Evolutionary conservation across 2,797 vertebrate species (phyloP).

Genomic region (Caiman crocodilus): DNA sequence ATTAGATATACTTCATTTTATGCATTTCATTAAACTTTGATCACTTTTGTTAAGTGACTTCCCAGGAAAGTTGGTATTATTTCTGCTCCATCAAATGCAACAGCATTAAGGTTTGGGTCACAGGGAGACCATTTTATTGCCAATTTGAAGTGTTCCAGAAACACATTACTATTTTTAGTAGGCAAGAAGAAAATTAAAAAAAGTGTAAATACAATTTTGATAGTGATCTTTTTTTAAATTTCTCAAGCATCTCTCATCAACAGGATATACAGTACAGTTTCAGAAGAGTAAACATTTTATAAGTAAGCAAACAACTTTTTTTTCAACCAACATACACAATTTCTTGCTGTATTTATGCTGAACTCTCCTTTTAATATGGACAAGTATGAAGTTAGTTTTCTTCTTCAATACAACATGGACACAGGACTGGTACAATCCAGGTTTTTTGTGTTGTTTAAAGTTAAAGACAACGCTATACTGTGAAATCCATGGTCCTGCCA

Average conservation of each 20-base stretch:
- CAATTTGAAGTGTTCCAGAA: constrained; percentile 52
- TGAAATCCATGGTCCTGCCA: constrained; percentile 44
- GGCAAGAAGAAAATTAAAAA: background rate
- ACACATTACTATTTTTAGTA: background rate
- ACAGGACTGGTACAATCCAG: constrained; percentile 69
- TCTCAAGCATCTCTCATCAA: constrained; percentile 66
- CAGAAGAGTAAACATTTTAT: constrained; percentile 73
- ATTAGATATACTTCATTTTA: constrained; percentile 43
- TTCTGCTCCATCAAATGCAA: constrained; percentile 63
- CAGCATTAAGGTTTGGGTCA: constrained; percentile 52
- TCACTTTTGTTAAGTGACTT: background rate
- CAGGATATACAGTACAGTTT: constrained; percentile 77
- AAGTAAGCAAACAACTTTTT: constrained; percentile 76
- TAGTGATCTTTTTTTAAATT: constrained; percentile 54
- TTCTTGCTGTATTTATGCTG: constrained; percentile 74
- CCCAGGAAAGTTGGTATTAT: constrained; percentile 18
- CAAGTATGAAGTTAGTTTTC: constrained; percentile 73
- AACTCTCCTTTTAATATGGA: constrained; percentile 70
- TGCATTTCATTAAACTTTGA: constrained; percentile 30
- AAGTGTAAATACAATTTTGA: constrained; percentile 66
- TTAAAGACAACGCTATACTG: constrained; percentile 35
- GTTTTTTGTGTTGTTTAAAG: constrained; percentile 52
- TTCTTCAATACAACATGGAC: constrained; percentile 76
- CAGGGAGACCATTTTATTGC: constrained; percentile 66
- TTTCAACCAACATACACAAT: constrained; percentile 71